A percentile compares a stretch with the other conserved stretches of the same genome.
phyloP scores from a whole-genome alignment of 2,888 invertebrate genomes.

The Lasius platythorax region DNA sequence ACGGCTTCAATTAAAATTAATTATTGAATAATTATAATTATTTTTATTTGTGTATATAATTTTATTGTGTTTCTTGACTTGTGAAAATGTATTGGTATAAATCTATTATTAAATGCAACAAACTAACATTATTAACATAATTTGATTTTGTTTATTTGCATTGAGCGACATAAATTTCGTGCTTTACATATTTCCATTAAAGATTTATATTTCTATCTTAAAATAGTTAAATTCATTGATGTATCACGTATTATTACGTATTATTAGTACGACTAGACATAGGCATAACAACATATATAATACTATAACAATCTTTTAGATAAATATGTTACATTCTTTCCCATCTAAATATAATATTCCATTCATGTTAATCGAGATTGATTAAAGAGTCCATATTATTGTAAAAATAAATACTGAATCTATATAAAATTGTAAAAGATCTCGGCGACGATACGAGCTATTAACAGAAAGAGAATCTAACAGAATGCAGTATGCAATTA shows the following conservation, averaged over 20 bases:
- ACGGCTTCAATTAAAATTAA: slow-evolving; percentile 54
- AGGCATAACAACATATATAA: too few species aligned
- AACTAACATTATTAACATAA: slow-evolving; percentile 48
- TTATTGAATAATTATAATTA: slow-evolving; percentile 55
- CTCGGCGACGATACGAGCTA: too few species aligned
- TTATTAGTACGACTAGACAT: too few species aligned
- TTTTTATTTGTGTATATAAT: slow-evolving; percentile 54
- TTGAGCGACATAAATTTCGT: slow-evolving; percentile 46
- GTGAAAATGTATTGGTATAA: slow-evolving; percentile 38
- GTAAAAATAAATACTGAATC: too few species aligned
- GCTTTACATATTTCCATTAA: background rate
- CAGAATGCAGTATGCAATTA: too few species aligned
- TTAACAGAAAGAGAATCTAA: too few species aligned
- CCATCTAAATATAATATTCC: too few species aligned
- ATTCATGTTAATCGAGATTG: too few species aligned
- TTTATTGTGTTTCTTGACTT: slow-evolving; percentile 53
- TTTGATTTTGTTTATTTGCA: slow-evolving; percentile 38
- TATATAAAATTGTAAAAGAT: too few species aligned
- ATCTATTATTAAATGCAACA: slow-evolving; percentile 48
- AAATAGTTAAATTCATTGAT: slow-evolving; percentile 58
- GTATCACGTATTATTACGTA: background rate
- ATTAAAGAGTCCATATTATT: too few species aligned
- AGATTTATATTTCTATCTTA: slow-evolving; percentile 77
- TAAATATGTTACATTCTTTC: too few species aligned
- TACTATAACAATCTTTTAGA: too few species aligned